Evolutionary conservation across 1,140 invertebrate species (phyloP).

Genomic region (Tetramorium simillimum): DNA sequence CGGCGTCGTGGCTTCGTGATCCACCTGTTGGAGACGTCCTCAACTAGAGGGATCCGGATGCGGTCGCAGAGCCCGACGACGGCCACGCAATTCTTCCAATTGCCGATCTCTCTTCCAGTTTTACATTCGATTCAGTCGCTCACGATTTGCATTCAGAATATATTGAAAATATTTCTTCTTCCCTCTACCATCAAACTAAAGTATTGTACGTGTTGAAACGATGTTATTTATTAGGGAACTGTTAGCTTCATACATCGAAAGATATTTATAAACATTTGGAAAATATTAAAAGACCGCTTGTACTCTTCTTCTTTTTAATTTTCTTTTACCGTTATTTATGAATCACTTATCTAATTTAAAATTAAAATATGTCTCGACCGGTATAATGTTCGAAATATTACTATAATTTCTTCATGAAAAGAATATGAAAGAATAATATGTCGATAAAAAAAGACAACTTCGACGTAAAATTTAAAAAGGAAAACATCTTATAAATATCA

Average conservation of each 20-base stretch:
- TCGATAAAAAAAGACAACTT: neutral
- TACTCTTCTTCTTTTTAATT: neutral
- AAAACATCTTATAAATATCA: no score
- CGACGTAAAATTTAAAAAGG: no score
- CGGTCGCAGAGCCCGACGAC: neutral
- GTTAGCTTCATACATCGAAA: neutral
- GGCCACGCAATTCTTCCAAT: neutral
- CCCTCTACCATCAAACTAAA: neutral
- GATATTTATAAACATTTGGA: neutral
- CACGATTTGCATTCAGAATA: neutral
- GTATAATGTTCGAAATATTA: neutral
- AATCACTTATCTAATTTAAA: neutral
- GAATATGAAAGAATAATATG: neutral
- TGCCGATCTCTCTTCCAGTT: neutral
- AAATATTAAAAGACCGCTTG: neutral
- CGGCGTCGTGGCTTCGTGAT: neutral
- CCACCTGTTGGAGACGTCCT: constrained; percentile 37
- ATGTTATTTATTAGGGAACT: neutral
- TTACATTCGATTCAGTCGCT: neutral
- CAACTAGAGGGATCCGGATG: neutral
- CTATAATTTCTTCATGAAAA: neutral
- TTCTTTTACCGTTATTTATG: neutral
- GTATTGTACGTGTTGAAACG: neutral
- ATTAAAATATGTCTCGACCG: neutral
- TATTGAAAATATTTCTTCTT: neutral